A percentile compares a stretch with the other conserved stretches of the same genome.
Evolutionary conservation across 2,113 vertebrate species (phyloP).

Genomic region (Sialia sialis): DNA sequence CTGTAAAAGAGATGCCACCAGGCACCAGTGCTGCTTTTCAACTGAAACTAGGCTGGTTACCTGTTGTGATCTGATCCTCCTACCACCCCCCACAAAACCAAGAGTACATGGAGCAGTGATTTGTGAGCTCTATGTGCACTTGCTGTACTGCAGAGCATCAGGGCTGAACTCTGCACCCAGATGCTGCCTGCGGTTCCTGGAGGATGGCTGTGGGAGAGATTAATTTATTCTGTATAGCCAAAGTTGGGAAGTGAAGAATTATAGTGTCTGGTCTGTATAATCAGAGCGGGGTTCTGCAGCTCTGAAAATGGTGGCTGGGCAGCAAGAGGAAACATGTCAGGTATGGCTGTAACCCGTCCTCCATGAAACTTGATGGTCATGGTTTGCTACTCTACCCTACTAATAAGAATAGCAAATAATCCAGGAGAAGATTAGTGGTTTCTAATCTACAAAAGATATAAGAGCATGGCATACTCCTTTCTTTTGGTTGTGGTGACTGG

Average conservation of each 20-base stretch:
- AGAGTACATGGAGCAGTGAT: not conserved
- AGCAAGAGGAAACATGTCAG: not conserved
- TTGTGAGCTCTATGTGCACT: not conserved
- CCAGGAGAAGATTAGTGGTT: not conserved
- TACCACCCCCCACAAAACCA: not conserved
- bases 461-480: not conserved
- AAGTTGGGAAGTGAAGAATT: not conserved
- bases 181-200: not conserved
- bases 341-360: not conserved
- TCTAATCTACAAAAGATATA: not conserved
- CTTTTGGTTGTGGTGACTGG: not conserved
- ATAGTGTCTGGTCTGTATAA: not conserved
- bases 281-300: not conserved
- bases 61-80: slow-evolving; percentile 41
- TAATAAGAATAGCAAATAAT: not conserved
- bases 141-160: not conserved
- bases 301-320: slow-evolving; percentile 20
- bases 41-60: not conserved
- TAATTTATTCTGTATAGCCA: not conserved
- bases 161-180: not conserved
- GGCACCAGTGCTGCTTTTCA: not conserved
- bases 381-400: not conserved
- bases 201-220: not conserved
- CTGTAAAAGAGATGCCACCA: slow-evolving; percentile 30
- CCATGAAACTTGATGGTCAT: not conserved